Conservation (phyloP, 2,113 vertebrate genomes). For the Noctilio leporinus region DNA sequence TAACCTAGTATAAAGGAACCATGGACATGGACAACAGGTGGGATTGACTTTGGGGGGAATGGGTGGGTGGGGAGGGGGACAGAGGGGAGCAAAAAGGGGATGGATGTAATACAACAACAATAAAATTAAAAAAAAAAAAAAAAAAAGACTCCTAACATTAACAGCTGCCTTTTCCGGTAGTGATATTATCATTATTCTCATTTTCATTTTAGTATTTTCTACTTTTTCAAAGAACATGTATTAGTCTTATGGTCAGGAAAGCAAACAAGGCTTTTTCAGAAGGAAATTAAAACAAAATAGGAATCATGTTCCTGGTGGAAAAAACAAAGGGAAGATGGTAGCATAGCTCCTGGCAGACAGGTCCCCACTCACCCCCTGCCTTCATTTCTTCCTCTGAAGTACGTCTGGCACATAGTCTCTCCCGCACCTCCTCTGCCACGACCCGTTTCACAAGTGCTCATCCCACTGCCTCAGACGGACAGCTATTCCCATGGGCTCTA, state of each 20-base stretch:
- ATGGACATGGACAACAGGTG: too few species aligned
- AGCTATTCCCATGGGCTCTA: neutral
- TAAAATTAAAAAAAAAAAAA: too few species aligned
- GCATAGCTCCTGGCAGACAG: rapidly evolving
- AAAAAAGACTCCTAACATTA: neutral
- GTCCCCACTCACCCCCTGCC: neutral
- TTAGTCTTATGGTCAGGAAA: neutral
- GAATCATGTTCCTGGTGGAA: neutral
- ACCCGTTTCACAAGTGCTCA: neutral
- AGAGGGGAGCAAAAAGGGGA: too few species aligned
- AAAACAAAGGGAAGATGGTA: neutral
- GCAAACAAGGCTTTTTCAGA: neutral
- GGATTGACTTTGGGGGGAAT: too few species aligned
- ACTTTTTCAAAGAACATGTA: neutral
- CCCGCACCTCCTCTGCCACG: neutral
- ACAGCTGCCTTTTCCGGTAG: neutral
- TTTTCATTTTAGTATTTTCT: neutral
- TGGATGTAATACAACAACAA: too few species aligned
- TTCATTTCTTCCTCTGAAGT: neutral
- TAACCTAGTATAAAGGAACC: too few species aligned
- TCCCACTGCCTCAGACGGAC: neutral
- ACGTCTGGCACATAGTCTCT: neutral
- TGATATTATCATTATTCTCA: neutral
- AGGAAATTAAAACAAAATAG: neutral
- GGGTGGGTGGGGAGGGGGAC: too few species aligned